Evolutionary conservation across 1,140 invertebrate species (phyloP).

Genomic region (Thaumatotibia leucotreta): DNA sequence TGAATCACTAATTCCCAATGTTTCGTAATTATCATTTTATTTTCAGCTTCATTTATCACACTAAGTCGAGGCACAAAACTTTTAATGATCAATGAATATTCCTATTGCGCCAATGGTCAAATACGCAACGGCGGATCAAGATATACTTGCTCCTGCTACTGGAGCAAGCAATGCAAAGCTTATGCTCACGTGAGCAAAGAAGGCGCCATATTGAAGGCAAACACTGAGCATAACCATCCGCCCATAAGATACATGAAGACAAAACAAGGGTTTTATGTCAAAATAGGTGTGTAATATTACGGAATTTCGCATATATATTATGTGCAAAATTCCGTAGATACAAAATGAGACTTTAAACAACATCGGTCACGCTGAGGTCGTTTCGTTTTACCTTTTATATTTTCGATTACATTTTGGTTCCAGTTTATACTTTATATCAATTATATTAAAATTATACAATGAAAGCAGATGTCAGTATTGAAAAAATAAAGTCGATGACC

Average conservation of each 20-base stretch:
- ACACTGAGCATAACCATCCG: constrained; percentile 25
- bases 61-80: background rate
- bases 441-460: no score
- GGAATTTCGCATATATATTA: no score
- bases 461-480: no score
- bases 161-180: background rate
- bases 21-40: background rate
- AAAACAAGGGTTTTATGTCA: constrained; percentile 21
- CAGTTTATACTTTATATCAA: no score
- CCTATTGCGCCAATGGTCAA: background rate
- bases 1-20: no score
- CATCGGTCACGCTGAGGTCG: background rate
- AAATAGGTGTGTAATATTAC: constrained; percentile 17
- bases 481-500: no score
- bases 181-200: constrained; percentile 6
- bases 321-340: no score
- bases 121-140: background rate
- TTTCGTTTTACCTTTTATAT: no score
- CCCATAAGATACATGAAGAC: constrained; percentile 27
- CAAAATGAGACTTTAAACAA: background rate
- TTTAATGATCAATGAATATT: background rate
- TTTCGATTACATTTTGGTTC: no score
- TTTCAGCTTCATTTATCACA: background rate
- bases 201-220: constrained; percentile 18
- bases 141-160: background rate